Evolutionary conservation across 1,140 invertebrate species (phyloP).

Genomic region (Euwallacea fornicatus): DNA sequence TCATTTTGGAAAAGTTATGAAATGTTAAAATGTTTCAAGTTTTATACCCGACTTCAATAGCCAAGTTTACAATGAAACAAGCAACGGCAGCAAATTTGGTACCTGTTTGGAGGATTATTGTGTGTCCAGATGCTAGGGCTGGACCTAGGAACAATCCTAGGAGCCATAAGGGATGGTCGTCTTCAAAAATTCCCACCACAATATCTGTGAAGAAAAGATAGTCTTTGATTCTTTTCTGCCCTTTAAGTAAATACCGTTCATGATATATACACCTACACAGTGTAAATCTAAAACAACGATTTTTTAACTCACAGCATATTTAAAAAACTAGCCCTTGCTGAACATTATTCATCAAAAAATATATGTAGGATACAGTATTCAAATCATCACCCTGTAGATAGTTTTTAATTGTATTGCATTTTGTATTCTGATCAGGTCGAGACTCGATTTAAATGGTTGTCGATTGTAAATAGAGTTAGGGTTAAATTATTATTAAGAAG

Average conservation of each 20-base stretch:
- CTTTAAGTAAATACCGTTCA: not conserved
- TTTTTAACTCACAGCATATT: too few relatives aligned
- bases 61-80: slow-evolving; percentile 42
- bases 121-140: slow-evolving; percentile 44
- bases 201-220: slow-evolving; percentile 29
- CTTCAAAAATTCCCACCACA: slow-evolving; percentile 39
- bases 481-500: too few relatives aligned
- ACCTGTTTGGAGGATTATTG: slow-evolving; percentile 42
- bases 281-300: too few relatives aligned
- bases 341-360: too few relatives aligned
- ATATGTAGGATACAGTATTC: too few relatives aligned
- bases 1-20: not conserved
- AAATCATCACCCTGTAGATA: too few relatives aligned
- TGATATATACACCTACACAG: not conserved
- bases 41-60: slow-evolving; percentile 45
- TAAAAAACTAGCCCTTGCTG: too few relatives aligned
- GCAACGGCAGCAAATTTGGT: slow-evolving; percentile 35
- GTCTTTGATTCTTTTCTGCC: not conserved
- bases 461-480: too few relatives aligned
- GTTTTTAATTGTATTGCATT: too few relatives aligned
- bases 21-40: too few relatives aligned
- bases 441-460: too few relatives aligned
- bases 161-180: slow-evolving; percentile 38
- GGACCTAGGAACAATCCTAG: slow-evolving; percentile 46
- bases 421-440: too few relatives aligned